Evolutionary conservation across 2,797 vertebrate species (phyloP), one percentile per base, ranked within the genome.

Genomic region (Premnoplex brunnescens): DNA sequence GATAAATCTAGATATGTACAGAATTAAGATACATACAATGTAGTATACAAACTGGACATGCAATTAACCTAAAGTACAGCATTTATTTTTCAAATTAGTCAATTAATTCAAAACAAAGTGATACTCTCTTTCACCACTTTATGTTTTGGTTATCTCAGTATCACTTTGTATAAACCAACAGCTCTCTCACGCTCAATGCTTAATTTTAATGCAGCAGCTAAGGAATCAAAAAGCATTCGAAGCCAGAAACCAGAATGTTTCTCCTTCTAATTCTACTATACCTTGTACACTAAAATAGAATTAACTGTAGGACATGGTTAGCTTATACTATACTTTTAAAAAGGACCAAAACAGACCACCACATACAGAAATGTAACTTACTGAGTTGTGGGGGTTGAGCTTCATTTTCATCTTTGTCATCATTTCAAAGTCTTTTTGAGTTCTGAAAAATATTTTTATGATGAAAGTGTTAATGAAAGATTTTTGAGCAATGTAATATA

Each of bases 361-460:
- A 72, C 5, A 68, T 2, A 58, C 5, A 26, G 69, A 88, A 56
- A 93, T 28, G 22, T 78, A 89, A 98, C 99, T 98, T 98, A 99
- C 99, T 91, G 98, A 94, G 97, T 98, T 98, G 39, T 92, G 98
- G 60, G 99, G 98, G 95, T 98, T 99, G 79, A 99, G 94, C 96
- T 99, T 99, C 92, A 96, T 98, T 98, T 99, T 99, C 98, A 99
- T 99, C 75, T 97, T 91, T 48, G 67, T 97, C 98, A 99, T 99
- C 98, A 99, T 99, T 88, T 98, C 95, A 91, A 99, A 99, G 97
- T 99, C 99, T 97, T 98, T 98, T 39, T 91, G 82, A 66, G 99
- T 98, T 97, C 99, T 99, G 97, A 77, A 97, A 98, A 93, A 93
- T 14, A 96, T 81, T 89, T 89, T 95, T 71, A 95, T 20, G 4